phyloP scores from a whole-genome alignment of 2,888 invertebrate genomes.

The Leucoptera coffeella region DNA sequence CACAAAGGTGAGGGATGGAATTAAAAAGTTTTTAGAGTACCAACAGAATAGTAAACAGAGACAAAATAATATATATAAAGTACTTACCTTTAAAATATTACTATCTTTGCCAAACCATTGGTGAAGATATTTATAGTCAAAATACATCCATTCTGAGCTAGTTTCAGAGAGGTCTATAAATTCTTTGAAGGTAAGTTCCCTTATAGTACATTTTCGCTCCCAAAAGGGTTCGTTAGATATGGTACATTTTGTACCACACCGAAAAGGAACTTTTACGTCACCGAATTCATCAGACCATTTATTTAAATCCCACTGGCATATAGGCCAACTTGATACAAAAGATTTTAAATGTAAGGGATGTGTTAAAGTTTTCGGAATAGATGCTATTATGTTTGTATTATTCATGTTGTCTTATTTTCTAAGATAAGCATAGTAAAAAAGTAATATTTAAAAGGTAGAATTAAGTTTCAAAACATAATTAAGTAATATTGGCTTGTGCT shows the following conservation, averaged over 20 bases:
- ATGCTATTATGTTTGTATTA: too few relatives aligned
- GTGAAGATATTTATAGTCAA: constrained; percentile 77
- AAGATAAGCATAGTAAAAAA: too few relatives aligned
- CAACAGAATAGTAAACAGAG: background rate
- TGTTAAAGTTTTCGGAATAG: background rate
- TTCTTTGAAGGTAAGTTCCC: constrained; percentile 55
- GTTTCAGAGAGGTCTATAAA: constrained; percentile 44
- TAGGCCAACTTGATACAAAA: constrained; percentile 48
- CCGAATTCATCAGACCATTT: constrained; percentile 56
- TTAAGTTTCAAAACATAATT: too few relatives aligned
- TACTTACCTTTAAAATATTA: constrained; percentile 51
- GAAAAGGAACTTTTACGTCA: constrained; percentile 50
- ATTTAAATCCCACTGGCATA: constrained; percentile 53
- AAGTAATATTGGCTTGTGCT: too few relatives aligned
- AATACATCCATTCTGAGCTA: constrained; percentile 66
- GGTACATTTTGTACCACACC: constrained; percentile 30
- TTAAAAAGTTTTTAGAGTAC: background rate
- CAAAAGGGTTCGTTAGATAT: constrained; percentile 62
- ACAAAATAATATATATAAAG: constrained; percentile 1
- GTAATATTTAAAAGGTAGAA: too few relatives aligned
- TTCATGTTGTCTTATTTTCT: too few relatives aligned
- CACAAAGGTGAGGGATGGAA: too few relatives aligned
- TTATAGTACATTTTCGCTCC: constrained; percentile 64
- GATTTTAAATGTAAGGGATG: constrained; percentile 48
- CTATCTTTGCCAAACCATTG: constrained; percentile 57